These are phyloP conservation scores for Echinarachnius parma DNA, from an alignment of 53 echinoderm and acorn worm species.

Conservation along the genomic window DNA sequence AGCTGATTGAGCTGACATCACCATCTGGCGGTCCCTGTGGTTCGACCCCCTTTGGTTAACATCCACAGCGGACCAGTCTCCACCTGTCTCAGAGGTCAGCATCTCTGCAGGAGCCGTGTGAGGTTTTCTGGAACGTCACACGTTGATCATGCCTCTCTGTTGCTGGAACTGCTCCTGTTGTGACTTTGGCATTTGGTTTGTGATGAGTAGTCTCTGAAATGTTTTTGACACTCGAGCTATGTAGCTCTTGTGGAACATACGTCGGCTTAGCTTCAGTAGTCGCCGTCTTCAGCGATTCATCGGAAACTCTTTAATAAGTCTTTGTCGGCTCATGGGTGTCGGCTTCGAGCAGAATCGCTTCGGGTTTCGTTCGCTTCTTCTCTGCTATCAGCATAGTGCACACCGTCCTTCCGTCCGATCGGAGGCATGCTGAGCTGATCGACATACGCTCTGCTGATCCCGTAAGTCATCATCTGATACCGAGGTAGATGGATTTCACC, in stretches of 20 bases:
- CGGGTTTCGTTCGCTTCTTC: slow-evolving; percentile 12
- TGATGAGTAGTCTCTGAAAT: slow-evolving; percentile 15
- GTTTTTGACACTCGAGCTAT: slow-evolving; percentile 25
- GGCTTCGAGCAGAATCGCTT: slow-evolving; percentile 39
- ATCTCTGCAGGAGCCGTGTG: slow-evolving; percentile 28
- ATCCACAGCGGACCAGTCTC: no score
- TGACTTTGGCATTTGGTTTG: slow-evolving; percentile 14
- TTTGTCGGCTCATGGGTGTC: slow-evolving; percentile 14
- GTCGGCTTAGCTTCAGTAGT: not conserved
- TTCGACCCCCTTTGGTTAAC: no score
- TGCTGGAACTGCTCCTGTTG: not conserved
- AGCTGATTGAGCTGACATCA: slow-evolving; percentile 33
- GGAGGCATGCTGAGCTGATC: slow-evolving; percentile 13
- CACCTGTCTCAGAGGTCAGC: no score
- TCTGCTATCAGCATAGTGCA: no score
- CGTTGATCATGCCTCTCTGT: not conserved
- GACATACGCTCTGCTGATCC: not conserved
- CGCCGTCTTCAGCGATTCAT: not conserved
- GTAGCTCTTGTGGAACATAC: slow-evolving; percentile 10
- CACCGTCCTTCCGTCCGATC: not conserved
- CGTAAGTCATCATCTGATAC: slow-evolving; percentile 8
- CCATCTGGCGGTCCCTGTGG: slow-evolving; percentile 21
- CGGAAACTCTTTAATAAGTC: slow-evolving; percentile 24
- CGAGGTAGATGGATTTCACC: slow-evolving; percentile 20
- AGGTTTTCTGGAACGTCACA: not conserved